Percentiles rank a stretch among this genome's conserved stretches.
Conservation (phyloP, 1,140 invertebrate genomes). For the Microvelia longipes region DNA sequence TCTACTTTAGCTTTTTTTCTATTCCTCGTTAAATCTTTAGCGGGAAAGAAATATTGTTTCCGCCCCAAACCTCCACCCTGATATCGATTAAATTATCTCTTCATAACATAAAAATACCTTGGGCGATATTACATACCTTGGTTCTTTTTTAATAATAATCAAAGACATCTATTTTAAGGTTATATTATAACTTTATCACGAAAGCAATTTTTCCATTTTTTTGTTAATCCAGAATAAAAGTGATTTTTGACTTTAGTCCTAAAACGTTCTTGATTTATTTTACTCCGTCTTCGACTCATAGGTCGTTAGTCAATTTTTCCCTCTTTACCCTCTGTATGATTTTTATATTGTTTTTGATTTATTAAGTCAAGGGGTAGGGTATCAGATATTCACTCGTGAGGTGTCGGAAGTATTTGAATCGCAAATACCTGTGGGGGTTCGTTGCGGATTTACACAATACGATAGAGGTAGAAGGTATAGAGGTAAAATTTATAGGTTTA, state of each 20-base stretch:
- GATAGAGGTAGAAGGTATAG: background rate
- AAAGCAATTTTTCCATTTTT: no score
- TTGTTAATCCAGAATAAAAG: no score
- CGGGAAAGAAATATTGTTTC: background rate
- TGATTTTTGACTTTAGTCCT: no score
- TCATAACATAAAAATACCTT: background rate
- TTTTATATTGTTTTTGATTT: background rate
- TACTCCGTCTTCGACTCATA: background rate
- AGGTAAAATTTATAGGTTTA: no score
- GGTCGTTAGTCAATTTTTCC: background rate
- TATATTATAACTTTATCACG: no score
- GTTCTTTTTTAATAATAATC: background rate
- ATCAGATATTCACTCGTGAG: background rate
- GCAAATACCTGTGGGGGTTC: background rate
- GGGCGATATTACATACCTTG: background rate
- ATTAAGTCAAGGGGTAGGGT: background rate
- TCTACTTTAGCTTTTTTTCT: background rate
- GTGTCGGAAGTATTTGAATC: background rate
- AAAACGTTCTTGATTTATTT: no score
- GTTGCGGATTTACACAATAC: background rate
- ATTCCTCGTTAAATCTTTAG: slow-evolving; percentile 1
- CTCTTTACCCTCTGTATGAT: background rate
- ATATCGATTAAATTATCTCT: background rate
- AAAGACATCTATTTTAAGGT: no score
- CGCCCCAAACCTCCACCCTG: background rate